phyloP scores from a whole-genome alignment of 2,113 vertebrate species.

The Syrrhaptes paradoxus region DNA sequence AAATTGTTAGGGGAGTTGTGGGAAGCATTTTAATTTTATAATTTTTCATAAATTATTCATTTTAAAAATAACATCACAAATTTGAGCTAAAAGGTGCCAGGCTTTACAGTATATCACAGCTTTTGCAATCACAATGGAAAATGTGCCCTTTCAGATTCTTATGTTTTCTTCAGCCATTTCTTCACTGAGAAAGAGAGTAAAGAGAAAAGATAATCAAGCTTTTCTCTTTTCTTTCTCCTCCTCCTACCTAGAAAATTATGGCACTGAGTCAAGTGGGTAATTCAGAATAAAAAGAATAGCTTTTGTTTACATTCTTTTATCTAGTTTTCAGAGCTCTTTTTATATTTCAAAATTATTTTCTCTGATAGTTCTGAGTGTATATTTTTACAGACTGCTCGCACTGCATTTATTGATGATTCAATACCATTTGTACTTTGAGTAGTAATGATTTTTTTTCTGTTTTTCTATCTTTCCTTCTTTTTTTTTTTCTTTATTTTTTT shows the following conservation, averaged over 20 bases:
- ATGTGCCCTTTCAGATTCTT: slow-evolving; percentile 15
- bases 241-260: slow-evolving; percentile 36
- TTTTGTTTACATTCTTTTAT: slow-evolving; percentile 30
- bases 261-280: slow-evolving; percentile 11
- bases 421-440: not conserved
- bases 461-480: too few relatives aligned
- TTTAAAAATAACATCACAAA: not conserved
- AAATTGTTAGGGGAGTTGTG: slow-evolving; percentile 21
- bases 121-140: not conserved
- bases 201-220: not conserved
- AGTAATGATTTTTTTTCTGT: not conserved
- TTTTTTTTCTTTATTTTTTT: too few relatives aligned
- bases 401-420: slow-evolving; percentile 6
- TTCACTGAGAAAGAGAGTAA: not conserved
- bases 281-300: slow-evolving; percentile 15
- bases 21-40: slow-evolving; percentile 41
- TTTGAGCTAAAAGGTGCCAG: not conserved
- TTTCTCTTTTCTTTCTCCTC: not conserved
- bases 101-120: not conserved
- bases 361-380: not conserved
- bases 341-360: slow-evolving; percentile 19
- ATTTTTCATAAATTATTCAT: slow-evolving; percentile 52
- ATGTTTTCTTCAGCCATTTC: slow-evolving; percentile 7
- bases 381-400: not conserved
- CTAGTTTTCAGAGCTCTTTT: not conserved